phyloP scores from a whole-genome alignment of 2,888 invertebrate genomes.

The Pilophorus perplexus region DNA sequence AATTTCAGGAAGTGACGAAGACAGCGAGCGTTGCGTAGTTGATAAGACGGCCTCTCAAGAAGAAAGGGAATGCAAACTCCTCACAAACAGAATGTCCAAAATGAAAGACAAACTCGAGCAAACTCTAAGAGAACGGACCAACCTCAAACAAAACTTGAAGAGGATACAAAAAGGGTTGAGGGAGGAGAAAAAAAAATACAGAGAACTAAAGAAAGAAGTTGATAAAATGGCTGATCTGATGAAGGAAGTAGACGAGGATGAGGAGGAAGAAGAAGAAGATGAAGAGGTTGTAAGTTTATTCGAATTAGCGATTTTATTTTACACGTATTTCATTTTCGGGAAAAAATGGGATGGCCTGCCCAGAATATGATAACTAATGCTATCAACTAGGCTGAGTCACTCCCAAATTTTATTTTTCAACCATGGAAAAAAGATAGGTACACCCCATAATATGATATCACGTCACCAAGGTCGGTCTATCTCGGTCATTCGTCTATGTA shows the following conservation, averaged over 20 bases:
- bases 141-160: constrained; percentile 74
- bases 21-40: constrained; percentile 56
- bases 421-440: too few relatives aligned
- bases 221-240: constrained; percentile 87
- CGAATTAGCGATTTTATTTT: too few relatives aligned
- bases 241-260: constrained; percentile 74
- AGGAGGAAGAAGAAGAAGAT: constrained; percentile 61
- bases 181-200: constrained; percentile 79
- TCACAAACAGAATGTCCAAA: constrained; percentile 56
- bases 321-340: too few relatives aligned
- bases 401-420: too few relatives aligned
- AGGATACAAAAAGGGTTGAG: constrained; percentile 74
- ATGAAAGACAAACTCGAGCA: constrained; percentile 63
- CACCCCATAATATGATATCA: too few relatives aligned
- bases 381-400: too few relatives aligned
- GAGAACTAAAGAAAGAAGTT: constrained; percentile 79
- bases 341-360: too few relatives aligned
- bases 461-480: too few relatives aligned
- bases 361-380: too few relatives aligned
- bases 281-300: constrained; percentile 54
- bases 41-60: constrained; percentile 59
- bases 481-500: too few relatives aligned
- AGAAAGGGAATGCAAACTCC: constrained; percentile 68
- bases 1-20: constrained; percentile 37
- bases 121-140: constrained; percentile 75